Evolutionary conservation across 2,113 vertebrate genomes (phyloP).

Genomic region (Phalacrocorax pelagicus): DNA sequence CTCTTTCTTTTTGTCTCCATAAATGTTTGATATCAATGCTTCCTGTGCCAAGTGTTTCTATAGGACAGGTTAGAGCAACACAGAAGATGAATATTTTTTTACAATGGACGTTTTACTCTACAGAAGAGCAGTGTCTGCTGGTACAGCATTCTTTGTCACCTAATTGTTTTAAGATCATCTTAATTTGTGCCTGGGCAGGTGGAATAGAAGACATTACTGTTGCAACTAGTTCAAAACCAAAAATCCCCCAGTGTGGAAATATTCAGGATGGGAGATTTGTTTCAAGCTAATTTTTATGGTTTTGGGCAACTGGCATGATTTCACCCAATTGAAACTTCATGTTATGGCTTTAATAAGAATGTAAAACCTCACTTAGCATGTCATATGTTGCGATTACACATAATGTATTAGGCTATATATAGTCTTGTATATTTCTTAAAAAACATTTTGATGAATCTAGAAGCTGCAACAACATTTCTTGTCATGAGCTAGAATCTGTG

Average conservation of each 20-base stretch:
- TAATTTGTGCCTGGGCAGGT: background rate
- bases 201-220: background rate
- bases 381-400: background rate
- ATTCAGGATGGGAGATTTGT: background rate
- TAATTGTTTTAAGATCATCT: background rate
- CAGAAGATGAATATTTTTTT: background rate
- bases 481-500: background rate
- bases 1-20: background rate
- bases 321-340: background rate
- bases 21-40: background rate
- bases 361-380: background rate
- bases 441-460: background rate
- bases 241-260: background rate
- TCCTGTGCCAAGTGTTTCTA: background rate
- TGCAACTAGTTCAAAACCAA: background rate
- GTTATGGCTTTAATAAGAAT: background rate
- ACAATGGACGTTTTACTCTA: background rate
- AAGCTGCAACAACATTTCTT: background rate
- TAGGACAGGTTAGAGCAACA: background rate
- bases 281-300: background rate
- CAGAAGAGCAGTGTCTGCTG: background rate
- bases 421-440: background rate
- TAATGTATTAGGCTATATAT: background rate
- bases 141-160: background rate
- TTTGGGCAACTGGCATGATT: background rate